Conservation (phyloP, 2,113 vertebrate species). For the Saccopteryx leptura region DNA sequence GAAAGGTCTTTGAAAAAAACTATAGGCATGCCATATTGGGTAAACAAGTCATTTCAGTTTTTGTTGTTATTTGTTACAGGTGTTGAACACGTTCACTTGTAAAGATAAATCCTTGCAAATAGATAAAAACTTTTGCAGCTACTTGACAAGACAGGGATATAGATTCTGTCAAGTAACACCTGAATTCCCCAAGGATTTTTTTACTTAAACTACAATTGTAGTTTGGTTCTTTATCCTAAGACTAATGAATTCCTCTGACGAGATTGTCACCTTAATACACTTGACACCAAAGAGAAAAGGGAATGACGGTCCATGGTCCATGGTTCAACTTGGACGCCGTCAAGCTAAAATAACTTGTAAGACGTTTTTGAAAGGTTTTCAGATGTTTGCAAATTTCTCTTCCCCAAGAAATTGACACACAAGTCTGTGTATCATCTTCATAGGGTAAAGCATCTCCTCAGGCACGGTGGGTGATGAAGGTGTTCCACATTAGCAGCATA, state of each 20-base stretch:
- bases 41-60: slow-evolving; percentile 3
- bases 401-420: not conserved
- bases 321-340: slow-evolving; percentile 22
- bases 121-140: slow-evolving; percentile 20
- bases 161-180: not conserved
- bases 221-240: not conserved
- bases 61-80: slow-evolving; percentile 2
- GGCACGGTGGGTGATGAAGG: not conserved
- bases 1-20: slow-evolving; percentile 1
- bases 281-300: slow-evolving; percentile 35
- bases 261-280: not conserved
- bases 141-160: not conserved
- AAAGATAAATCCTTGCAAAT: slow-evolving; percentile 15
- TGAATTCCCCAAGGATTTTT: slow-evolving; percentile 19
- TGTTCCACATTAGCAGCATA: not conserved
- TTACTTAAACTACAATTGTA: not conserved
- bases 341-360: slow-evolving; percentile 57
- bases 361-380: slow-evolving; percentile 65
- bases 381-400: slow-evolving; percentile 60
- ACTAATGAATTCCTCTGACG: not conserved
- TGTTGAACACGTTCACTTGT: slow-evolving; percentile 45
- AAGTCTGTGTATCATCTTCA: not conserved
- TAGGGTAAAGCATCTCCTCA: not conserved
- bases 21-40: not conserved
- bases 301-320: not conserved